These are phyloP conservation scores for Lepidurus couesii DNA, from an alignment of 1,140 invertebrate species.

Conservation along the genomic window DNA sequence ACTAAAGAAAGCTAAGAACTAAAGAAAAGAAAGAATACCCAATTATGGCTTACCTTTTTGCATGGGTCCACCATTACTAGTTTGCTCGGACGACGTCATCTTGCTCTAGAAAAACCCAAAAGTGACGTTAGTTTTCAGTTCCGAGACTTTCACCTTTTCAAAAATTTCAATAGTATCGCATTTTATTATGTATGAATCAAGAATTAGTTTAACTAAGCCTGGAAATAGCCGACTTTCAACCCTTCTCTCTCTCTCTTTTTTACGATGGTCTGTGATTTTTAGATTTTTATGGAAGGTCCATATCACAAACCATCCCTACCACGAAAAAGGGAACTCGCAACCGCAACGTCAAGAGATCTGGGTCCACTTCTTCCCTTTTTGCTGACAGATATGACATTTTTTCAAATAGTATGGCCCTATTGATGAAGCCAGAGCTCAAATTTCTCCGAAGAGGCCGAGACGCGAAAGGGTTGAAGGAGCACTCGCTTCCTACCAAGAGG, in stretches of 20 bases:
- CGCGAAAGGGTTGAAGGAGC: neutral
- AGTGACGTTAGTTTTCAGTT: too few relatives aligned
- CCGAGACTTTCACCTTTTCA: neutral
- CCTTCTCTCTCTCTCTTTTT: neutral
- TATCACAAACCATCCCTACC: constrained; percentile 6
- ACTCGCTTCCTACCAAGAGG: neutral
- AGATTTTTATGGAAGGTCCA: constrained; percentile 13
- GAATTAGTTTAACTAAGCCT: too few relatives aligned
- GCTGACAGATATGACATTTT: constrained; percentile 5
- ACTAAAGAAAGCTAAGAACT: neutral
- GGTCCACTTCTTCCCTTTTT: neutral
- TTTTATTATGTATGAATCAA: too few relatives aligned
- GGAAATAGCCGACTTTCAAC: neutral
- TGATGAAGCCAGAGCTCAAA: neutral
- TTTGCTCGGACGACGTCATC: constrained; percentile 33
- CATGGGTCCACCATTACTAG: constrained; percentile 28
- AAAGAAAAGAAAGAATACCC: neutral
- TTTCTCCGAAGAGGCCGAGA: neutral
- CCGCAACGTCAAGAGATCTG: neutral
- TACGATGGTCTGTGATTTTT: neutral
- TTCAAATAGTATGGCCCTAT: neutral
- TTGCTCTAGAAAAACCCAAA: constrained; percentile 28
- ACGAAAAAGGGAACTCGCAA: neutral
- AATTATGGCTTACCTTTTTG: constrained; percentile 36
- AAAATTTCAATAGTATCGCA: neutral